Base-by-base conservation (phyloP, 2,888 invertebrate species). In the Fabriciana adippe region DNA sequence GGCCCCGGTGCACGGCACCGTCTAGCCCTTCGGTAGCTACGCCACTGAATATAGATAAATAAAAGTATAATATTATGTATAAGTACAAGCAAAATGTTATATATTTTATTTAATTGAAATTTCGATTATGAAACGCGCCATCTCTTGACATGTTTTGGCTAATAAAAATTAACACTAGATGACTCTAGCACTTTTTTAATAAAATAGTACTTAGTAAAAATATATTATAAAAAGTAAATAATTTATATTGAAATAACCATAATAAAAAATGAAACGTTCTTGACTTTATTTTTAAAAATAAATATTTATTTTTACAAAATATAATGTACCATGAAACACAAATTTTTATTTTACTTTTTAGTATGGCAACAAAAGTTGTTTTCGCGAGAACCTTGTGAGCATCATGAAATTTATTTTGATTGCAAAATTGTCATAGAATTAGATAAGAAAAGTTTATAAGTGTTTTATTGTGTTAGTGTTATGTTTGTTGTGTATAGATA, bases 321-420 rank as follows among this genome's bases (percentile, higher is more conserved):
- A 45, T 18, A 31, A 54, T 48, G 18, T 3, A 54, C 26, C 13
- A 8, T 47, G 11, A 31, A 47, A 59, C 15, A 54, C 59, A 13
- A 59, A 21, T 21, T 50, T 14, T 35, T 35, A 54, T 62, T 56
- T 50, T 63, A 51, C 84, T 86, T 78, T 68, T 6, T 41, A 11
- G 55, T 69, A 73, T 87, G 86, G 89, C 86, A 90, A 90, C 84
- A 82, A 87, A 85, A 88, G 82, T 87, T 91, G 91, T 91, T 91
- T 90, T 91, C 81, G 89, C 85, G 79, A 87, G 85, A 86, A 85
- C 81, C 83, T 76, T 86, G 84, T 83, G 83, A 84, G 89, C 88
- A 88, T 90, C 85, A 86, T 86, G 84, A 85, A 85, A 83, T 81
- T 82, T 88, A 89, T 88, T 90, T 91, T 90, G 87, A 85, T 88